These are phyloP conservation scores for Megaceryle maxima DNA, from an alignment of 2,113 vertebrate species.

Conservation along the genomic window DNA sequence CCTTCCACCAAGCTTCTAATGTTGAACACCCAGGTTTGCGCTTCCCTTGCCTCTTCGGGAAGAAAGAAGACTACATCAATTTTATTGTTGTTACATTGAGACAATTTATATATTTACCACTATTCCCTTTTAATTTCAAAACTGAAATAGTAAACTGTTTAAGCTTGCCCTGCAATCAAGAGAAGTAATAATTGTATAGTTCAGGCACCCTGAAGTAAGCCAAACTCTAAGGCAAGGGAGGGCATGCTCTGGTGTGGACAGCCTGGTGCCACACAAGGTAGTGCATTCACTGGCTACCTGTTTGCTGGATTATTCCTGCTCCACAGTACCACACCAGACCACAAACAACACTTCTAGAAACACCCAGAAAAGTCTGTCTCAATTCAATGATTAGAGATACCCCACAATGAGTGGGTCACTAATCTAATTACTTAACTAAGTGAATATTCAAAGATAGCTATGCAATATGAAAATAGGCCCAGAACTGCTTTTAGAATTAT, in stretches of 20 bases:
- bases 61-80: background rate
- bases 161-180: background rate
- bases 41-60: background rate
- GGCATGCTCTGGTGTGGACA: fast-evolving
- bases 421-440: background rate
- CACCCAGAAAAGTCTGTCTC: background rate
- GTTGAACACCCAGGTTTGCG: fast-evolving
- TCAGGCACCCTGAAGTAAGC: background rate
- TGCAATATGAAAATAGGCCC: background rate
- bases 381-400: background rate
- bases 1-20: background rate
- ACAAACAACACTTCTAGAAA: background rate
- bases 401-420: background rate
- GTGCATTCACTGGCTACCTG: background rate
- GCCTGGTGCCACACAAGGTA: fast-evolving
- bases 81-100: background rate
- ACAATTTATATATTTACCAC: background rate
- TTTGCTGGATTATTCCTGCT: background rate
- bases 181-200: background rate
- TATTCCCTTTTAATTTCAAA: background rate
- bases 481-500: background rate
- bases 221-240: background rate
- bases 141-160: background rate
- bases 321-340: background rate
- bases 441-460: background rate